Evolutionary conservation across 2,113 vertebrate genomes (phyloP), one percentile per base, ranked within the genome.

Genomic region (Mohoua ochrocephala): DNA sequence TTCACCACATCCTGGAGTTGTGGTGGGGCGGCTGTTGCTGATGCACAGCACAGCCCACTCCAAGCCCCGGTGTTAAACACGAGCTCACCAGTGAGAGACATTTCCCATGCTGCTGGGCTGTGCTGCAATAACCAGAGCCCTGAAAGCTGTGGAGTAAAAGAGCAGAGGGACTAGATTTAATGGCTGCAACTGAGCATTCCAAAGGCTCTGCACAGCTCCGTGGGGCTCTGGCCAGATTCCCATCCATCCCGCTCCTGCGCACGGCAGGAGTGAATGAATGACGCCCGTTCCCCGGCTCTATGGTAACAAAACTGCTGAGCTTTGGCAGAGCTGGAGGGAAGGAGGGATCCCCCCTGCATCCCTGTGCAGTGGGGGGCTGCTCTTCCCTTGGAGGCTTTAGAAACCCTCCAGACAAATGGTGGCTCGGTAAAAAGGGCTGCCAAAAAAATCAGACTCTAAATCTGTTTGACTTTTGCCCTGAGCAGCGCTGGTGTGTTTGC

Each of bases 181-280:
- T 60, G 56, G 42, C 84, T 74, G 75, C 3, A 9, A 9, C 42
- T 61, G 91, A 90, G 61, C 56, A 8, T 69, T 87, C 16, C 56
- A 26, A 80, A 53, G 1, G 19, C 61, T 75, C 52, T 4, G 39
- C 19, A 15, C 64, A 31, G 82, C 73, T 31, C 91, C 0, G 4
- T 10, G 12, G 69, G 61, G 63, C 92, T 39, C 87, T 67, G 92
- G 64, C 60, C 42, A 14, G 10, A 10, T 75, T 84, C 84, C 81
- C 27, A 3, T 53, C 74, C 35, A 16, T 75, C 56, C 61, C 0
- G 8, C 39, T 93, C 83, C 61, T 39, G 52, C 0, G 0, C 21
- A 15, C 0, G 0, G 59, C 86, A 16, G n/a, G n/a, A n/a, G n/a
- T n/a, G n/a, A n/a, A n/a, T 4, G 2, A 57, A 3, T 75, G 81